Conservation (phyloP, 2,888 invertebrate species). For the Adela reaumurella region DNA sequence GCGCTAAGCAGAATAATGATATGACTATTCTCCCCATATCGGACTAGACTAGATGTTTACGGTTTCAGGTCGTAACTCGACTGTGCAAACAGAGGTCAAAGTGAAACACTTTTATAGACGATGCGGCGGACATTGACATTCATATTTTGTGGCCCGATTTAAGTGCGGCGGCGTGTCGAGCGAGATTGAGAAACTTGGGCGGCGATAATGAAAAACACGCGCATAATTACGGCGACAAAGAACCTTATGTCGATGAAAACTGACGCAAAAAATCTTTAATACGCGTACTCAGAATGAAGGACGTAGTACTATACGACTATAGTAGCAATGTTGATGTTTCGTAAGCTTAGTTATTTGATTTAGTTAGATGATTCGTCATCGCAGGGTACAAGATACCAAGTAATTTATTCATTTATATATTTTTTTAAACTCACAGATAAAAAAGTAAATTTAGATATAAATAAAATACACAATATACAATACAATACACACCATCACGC, state of each 20-base stretch:
- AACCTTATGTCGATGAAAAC: neutral
- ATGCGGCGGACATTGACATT: slow-evolving; percentile 41
- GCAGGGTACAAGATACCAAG: no score
- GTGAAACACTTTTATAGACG: slow-evolving; percentile 41
- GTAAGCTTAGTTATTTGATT: no score
- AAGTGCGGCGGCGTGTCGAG: slow-evolving; percentile 39
- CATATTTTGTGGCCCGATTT: slow-evolving; percentile 35
- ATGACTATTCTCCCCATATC: slow-evolving; percentile 27
- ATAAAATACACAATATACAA: no score
- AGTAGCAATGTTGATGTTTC: no score
- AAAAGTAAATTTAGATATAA: no score
- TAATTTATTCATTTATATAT: no score
- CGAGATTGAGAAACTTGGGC: slow-evolving; percentile 43
- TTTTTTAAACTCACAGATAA: no score
- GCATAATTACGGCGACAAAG: slow-evolving; percentile 24
- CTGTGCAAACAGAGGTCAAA: slow-evolving; percentile 31
- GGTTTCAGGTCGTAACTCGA: neutral
- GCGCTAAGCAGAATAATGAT: slow-evolving; percentile 20
- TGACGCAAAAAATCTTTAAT: neutral
- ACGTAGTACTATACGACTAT: no score
- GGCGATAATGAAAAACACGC: slow-evolving; percentile 50
- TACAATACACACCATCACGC: no score
- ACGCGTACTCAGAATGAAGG: no score
- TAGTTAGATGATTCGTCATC: no score
- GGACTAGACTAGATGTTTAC: slow-evolving; percentile 19